Base-by-base conservation (phyloP, 2,113 vertebrate genomes). In the Eubucco bourcierii region DNA sequence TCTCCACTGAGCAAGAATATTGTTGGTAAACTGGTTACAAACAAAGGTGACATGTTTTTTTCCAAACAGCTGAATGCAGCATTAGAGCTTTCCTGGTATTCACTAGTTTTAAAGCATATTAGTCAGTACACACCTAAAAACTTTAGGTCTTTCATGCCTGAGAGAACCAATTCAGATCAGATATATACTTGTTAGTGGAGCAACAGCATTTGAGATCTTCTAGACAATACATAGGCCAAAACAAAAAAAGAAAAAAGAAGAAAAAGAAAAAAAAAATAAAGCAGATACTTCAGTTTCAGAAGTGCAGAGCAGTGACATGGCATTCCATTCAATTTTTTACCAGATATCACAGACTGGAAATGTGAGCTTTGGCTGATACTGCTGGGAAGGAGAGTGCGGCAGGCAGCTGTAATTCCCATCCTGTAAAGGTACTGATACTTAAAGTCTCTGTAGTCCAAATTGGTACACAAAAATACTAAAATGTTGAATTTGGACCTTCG, bases 291-390 rank as follows among this genome's bases (percentile, higher is more conserved):
- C 58, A 93, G 90, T 68, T 82, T 75, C 83, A 88, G 93, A 91
- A 91, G 90, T 83, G 80, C 95, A 95, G 95, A 96, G 94, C 81
- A 92, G 95, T 96, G 94, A 96, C 93, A 55, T 96, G 95, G 89
- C 95, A 2, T 96, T 95, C 95, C 95, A 94, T 96, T 96, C 95
- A 96, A 95, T 96, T 95, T 95, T 96, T 96, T 91, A 95, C 95
- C 95, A 96, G 93, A 95, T 96, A 88, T 96, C 93, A 96, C 90
- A 95, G 93, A 91, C 96, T 95, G 96, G 93, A 96, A 95, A 91
- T 94, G 96, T 96, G 95, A 95, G 88, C 95, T 95, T 95, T 96
- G 96, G 83, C 92, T 96, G 95, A 94, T 96, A 47, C 96, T 96
- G 85, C 92, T 96, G 93, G 92, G 93, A 88, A 95, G 92, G 95